phyloP scores from a whole-genome alignment of 2,888 invertebrate genomes.

The Phymatocera aterrima region DNA sequence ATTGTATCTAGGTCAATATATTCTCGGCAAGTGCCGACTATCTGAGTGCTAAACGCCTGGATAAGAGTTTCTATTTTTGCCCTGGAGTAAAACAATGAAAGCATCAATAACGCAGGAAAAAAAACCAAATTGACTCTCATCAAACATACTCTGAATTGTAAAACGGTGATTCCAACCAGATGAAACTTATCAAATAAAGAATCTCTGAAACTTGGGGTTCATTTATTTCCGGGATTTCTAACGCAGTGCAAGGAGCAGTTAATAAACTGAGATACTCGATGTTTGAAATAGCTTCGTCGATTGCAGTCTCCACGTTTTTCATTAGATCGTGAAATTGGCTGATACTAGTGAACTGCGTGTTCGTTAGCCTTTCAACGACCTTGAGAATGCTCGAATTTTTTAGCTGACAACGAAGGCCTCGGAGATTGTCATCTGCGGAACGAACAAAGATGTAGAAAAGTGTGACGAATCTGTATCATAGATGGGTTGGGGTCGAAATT shows the following conservation, averaged over 20 bases:
- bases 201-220: conserved; percentile 74
- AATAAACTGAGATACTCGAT: conserved; percentile 76
- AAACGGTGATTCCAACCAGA: conserved; percentile 78
- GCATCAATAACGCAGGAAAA: not conserved
- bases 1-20: conserved; percentile 75
- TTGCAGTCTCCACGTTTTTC: conserved; percentile 58
- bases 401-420: conserved; percentile 67
- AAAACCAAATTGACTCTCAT: not conserved
- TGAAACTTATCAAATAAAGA: conserved; percentile 75
- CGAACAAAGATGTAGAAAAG: conserved; percentile 24
- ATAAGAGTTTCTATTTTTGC: conserved; percentile 71
- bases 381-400: conserved; percentile 60
- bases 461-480: not conserved
- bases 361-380: conserved; percentile 65
- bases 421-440: conserved; percentile 69
- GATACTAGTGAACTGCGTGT: conserved; percentile 66
- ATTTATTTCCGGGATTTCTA: conserved; percentile 74
- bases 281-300: conserved; percentile 76
- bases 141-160: conserved; percentile 72
- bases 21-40: conserved; percentile 75
- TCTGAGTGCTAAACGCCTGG: conserved; percentile 76
- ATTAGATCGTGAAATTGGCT: conserved; percentile 63
- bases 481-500: no score
- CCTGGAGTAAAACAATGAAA: conserved; percentile 46
- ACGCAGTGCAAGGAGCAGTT: conserved; percentile 74